Evolutionary conservation across 2,113 vertebrate genomes (phyloP).

Genomic region (Triplophysa rosa): DNA sequence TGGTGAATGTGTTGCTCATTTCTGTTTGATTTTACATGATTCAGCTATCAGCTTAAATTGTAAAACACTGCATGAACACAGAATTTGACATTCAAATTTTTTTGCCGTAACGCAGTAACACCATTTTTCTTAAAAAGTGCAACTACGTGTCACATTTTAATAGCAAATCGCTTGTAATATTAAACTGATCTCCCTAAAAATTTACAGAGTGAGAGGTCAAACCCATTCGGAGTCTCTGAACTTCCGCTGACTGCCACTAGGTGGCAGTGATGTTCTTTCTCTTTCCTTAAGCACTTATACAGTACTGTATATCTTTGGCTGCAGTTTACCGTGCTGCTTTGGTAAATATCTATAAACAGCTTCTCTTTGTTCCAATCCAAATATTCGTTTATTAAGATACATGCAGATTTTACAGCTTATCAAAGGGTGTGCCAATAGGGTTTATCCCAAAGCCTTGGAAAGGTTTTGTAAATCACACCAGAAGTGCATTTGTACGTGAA

Average conservation of each 20-base stretch:
- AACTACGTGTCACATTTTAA: no score
- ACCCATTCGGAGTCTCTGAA: slow-evolving; percentile 47
- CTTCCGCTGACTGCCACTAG: slow-evolving; percentile 75
- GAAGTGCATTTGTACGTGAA: slow-evolving; percentile 48
- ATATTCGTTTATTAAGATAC: slow-evolving; percentile 78
- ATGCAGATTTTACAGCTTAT: slow-evolving; percentile 73
- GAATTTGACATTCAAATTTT: no score
- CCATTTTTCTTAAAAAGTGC: no score
- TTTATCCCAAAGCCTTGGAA: slow-evolving; percentile 44
- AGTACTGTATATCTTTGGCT: neutral
- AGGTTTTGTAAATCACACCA: slow-evolving; percentile 64
- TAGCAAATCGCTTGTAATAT: no score
- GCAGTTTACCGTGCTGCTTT: slow-evolving; percentile 60
- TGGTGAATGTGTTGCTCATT: no score
- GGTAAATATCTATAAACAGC: slow-evolving; percentile 67
- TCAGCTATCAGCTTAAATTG: no score
- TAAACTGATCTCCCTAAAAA: neutral
- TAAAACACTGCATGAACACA: no score
- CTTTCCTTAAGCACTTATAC: neutral
- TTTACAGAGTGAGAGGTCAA: neutral
- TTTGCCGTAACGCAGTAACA: no score
- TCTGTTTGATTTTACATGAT: no score
- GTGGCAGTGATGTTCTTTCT: slow-evolving; percentile 82
- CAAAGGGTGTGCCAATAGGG: slow-evolving; percentile 57
- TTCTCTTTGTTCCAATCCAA: slow-evolving; percentile 67